Conservation (phyloP, 2,797 vertebrate species). For the Dryobates pubescens region DNA sequence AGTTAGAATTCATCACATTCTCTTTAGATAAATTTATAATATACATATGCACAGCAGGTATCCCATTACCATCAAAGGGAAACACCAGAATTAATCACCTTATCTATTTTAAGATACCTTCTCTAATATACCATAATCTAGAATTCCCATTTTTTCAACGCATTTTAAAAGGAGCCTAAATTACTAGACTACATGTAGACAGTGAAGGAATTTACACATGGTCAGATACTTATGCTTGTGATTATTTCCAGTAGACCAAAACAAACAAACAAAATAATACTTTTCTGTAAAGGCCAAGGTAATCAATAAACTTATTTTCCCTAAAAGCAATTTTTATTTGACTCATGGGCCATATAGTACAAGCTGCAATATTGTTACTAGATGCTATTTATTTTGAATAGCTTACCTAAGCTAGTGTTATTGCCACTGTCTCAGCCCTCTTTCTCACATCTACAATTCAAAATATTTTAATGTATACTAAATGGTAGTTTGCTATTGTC, state of each 20-base stretch:
- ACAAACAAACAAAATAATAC: neutral
- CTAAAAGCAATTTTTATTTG: neutral
- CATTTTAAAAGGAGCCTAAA: neutral
- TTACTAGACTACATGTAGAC: neutral
- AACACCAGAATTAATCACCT: neutral
- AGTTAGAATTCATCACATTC: neutral
- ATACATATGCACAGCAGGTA: neutral
- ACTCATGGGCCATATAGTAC: neutral
- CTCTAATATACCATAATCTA: neutral
- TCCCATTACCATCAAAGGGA: neutral
- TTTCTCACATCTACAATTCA: neutral
- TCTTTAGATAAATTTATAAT: neutral
- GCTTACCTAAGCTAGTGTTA: neutral
- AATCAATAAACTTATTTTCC: neutral
- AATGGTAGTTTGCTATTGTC: neutral
- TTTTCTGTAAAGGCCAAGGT: neutral
- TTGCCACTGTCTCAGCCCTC: neutral
- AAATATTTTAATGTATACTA: neutral
- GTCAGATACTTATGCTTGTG: neutral
- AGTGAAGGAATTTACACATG: neutral
- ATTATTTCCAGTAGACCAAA: neutral
- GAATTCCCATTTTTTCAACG: neutral
- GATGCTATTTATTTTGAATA: neutral
- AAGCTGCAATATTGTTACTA: neutral
- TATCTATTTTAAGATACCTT: neutral